Evolutionary conservation across 64 coral and sea anemone genomes (phyloP), one percentile per base, ranked within the genome.

Genomic region (Montipora sp.): DNA sequence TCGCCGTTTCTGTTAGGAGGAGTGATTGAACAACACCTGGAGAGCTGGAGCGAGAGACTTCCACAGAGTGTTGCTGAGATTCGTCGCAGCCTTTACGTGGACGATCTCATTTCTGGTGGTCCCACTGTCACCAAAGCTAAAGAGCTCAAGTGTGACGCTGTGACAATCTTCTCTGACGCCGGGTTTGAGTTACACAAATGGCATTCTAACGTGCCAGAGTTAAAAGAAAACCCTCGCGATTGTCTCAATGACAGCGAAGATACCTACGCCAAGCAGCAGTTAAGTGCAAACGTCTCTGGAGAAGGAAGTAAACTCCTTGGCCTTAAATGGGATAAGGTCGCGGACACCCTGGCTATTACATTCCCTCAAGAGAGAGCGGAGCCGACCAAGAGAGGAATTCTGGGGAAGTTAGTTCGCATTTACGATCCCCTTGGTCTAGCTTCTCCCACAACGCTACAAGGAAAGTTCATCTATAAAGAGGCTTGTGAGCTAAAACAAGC

Each of bases 111-210:
- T 22, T 77, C 77, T 47, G 63, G 89, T 19, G 61, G 44, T 45
- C 89, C 77, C n/a, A 90, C 89, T 66, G 46, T 81, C 45, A 49
- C 27, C 36, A 55, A 90, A 80, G 89, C 78, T 20, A 60, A 73
- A 63, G 48, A 90, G 48, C 61, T 81, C 45, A 90, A 90, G 47
- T 27, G 61, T 48, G 78, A 80, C 27, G 63, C 66, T 8, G 20
- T 81, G 11, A 50, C 36, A 71, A 80, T 90, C 1, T 90, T 90
- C 47, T 65, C 77, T 2, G 61, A 90, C 51, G 63, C 77, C 60
- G n/a, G 36, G 21, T 80, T 90, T 65, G 16, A 90, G 59, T 71
- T 80, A 27, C 89, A 81, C 77, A 89, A 89, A 61, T 89, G 87
- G 50, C 73, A 78, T 78, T 89, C 51, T 46, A 89, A 89, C 72